Conservation (phyloP, 1,140 invertebrate genomes). For the Trichomalopsis sarcophagae region DNA sequence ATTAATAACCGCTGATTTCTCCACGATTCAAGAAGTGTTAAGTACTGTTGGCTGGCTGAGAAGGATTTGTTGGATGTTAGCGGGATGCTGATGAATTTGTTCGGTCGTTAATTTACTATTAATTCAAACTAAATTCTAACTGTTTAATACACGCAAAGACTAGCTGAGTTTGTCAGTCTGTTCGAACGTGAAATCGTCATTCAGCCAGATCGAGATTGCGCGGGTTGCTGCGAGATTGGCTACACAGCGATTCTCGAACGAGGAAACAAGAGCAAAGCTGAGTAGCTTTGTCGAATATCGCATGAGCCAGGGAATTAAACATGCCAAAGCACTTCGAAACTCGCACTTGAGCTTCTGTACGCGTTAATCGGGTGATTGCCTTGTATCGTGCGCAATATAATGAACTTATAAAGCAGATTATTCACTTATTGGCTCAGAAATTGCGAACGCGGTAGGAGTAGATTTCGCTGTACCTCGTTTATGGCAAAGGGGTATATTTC, state of each 20-base stretch:
- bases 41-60: not conserved
- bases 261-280: not conserved
- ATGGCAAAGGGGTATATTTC: too few relatives aligned
- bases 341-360: not conserved
- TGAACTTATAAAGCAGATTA: too few relatives aligned
- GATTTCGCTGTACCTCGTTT: too few relatives aligned
- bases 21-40: not conserved
- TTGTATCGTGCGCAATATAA: too few relatives aligned
- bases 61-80: not conserved
- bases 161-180: too few relatives aligned
- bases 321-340: not conserved
- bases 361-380: too few relatives aligned
- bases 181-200: too few relatives aligned
- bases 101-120: not conserved
- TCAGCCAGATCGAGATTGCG: too few relatives aligned
- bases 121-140: too few relatives aligned
- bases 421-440: too few relatives aligned
- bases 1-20: constrained; percentile 26
- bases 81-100: not conserved
- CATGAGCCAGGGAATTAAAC: not conserved
- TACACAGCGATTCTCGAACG: not conserved
- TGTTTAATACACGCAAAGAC: too few relatives aligned
- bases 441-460: too few relatives aligned
- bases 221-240: not conserved
- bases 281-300: not conserved